Conservation (phyloP, 2,888 invertebrate species). For the Yponomeuta evonymella region DNA sequence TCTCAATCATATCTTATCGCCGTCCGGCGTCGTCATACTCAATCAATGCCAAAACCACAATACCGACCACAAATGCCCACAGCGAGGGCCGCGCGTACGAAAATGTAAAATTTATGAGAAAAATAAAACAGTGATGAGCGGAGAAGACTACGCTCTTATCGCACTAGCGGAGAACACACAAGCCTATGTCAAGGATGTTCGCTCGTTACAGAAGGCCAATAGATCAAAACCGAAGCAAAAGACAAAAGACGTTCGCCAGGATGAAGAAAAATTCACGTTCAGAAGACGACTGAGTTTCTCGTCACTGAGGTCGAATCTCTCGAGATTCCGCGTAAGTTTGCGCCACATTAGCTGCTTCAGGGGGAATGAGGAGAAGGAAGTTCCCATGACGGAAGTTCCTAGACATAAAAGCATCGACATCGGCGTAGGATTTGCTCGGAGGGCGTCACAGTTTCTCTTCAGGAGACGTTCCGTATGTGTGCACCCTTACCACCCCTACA, state of each 20-base stretch:
- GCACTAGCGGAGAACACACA: constrained; percentile 39
- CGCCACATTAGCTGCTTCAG: constrained; percentile 38
- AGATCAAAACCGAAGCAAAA: constrained; percentile 18
- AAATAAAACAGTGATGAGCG: constrained; percentile 44
- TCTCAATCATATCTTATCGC: constrained; percentile 51
- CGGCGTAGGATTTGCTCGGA: constrained; percentile 55
- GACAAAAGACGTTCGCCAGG: constrained; percentile 25
- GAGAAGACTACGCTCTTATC: constrained; percentile 43
- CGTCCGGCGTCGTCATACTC: constrained; percentile 50
- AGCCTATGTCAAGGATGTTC: constrained; percentile 33
- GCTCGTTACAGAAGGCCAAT: constrained; percentile 5
- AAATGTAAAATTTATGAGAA: constrained; percentile 38
- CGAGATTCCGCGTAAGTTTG: constrained; percentile 42
- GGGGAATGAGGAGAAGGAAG: constrained; percentile 40
- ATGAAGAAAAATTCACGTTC: constrained; percentile 27
- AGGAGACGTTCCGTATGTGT: constrained; percentile 57
- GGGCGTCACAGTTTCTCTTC: constrained; percentile 60
- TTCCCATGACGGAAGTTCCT: constrained; percentile 48
- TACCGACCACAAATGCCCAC: constrained; percentile 38
- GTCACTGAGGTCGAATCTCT: constrained; percentile 30
- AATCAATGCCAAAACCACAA: constrained; percentile 67
- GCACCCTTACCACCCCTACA: constrained; percentile 67
- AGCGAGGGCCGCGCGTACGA: constrained; percentile 28
- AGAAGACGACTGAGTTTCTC: constrained; percentile 40
- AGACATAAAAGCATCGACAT: constrained; percentile 65